Evolutionary conservation across 2,113 vertebrate genomes (phyloP), one percentile per base, ranked within the genome.

Genomic region (Fulica atra): DNA sequence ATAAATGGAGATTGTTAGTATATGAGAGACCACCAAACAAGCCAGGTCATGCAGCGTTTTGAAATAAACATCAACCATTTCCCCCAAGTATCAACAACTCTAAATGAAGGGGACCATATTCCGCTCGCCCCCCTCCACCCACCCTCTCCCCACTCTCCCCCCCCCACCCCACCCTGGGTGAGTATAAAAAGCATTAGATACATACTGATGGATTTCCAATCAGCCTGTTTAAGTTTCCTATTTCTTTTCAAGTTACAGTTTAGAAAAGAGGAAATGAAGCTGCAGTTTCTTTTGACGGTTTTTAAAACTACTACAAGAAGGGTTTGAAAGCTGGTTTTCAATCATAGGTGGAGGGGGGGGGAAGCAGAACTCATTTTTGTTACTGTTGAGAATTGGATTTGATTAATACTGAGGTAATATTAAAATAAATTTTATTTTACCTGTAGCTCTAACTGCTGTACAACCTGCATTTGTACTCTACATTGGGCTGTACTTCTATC

Each of bases 381-480:
- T 60, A 84, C 97, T 96, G 94, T 88, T 48, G 61, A 97, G 91
- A 96, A 91, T 35, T 60, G 84, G 91, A 94, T 93, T 94, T 83
- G 93, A 98, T 96, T 96, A 93, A 97, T 72, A 97, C 96, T 95
- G 96, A 98, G 94, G 96, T 76, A 97, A 98, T 96, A 98, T 97
- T 88, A 86, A 97, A 98, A 98, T 97, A 97, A 98, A 98, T 98
- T 85, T 78, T 90, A 96, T 97, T 96, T 98, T 99, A 99, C 99
- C 99, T 99, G 99, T 97, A 99, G 98, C 98, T 99, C 99, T 99
- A 99, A 99, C 98, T 99, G 99, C 98, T 99, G 99, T 88, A 99
- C 99, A 98, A 99, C 99, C 99, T 99, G 99, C 99, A 99, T 99
- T 98, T 99, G 99, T 97, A 99, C 99, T 98, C 99, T 99, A 98